A percentile compares a stretch with the other conserved stretches of the same genome.
Conservation (phyloP, 1,140 invertebrate species). For the Colletes gigas region DNA sequence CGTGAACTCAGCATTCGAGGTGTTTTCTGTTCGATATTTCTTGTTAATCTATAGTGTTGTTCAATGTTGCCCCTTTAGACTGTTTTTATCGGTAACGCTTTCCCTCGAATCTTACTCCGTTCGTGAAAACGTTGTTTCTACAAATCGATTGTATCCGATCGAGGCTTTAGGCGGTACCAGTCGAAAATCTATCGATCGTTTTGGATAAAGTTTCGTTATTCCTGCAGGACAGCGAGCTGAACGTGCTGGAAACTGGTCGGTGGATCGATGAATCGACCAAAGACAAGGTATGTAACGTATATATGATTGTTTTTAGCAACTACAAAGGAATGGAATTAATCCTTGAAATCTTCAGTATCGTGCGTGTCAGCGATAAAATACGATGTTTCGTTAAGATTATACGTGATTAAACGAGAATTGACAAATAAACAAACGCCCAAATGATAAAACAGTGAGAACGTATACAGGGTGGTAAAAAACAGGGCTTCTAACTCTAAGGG, state of each 20-base stretch:
- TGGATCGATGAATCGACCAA: neutral
- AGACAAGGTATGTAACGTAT: conserved; percentile 26
- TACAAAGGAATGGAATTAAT: conserved; percentile 4
- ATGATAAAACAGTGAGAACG: too few relatives aligned
- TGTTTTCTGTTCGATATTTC: conserved; percentile 25
- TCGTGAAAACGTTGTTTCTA: too few relatives aligned
- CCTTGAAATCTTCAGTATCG: neutral
- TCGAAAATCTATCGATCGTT: neutral
- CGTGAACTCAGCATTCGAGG: conserved; percentile 52
- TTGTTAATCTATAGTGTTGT: neutral
- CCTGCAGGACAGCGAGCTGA: conserved; percentile 45
- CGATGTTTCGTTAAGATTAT: too few relatives aligned
- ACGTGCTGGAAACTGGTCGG: conserved; percentile 26
- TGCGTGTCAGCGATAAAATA: too few relatives aligned
- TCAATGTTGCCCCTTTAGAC: neutral
- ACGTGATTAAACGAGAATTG: too few relatives aligned
- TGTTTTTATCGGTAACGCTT: neutral
- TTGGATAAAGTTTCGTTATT: neutral
- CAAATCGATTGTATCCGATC: too few relatives aligned
- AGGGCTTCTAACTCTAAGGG: too few relatives aligned
- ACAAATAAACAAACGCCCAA: too few relatives aligned
- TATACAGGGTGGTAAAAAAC: too few relatives aligned
- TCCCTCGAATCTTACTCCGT: neutral
- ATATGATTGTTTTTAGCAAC: neutral
- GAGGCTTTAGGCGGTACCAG: neutral